Base-by-base conservation (phyloP, 2,113 vertebrate species). In the Lepus americanus region DNA sequence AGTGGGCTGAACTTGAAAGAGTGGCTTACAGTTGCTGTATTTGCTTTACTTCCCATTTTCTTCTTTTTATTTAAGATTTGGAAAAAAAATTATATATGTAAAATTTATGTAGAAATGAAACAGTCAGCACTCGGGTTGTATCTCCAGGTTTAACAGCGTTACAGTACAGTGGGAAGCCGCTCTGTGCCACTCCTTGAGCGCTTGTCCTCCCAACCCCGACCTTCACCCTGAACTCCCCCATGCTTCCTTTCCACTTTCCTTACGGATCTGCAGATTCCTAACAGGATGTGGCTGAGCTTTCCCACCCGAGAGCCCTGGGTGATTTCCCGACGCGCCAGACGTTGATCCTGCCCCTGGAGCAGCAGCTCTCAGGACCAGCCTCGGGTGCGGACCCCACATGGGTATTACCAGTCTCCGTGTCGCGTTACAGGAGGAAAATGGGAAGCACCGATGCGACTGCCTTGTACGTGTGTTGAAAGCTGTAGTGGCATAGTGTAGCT, bases 41-140 rank as follows among this genome's bases (percentile, higher is more conserved):
- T 79, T 59, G 10, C 55, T 84, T 84, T 89, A 33, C 31, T 92
- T 89, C 29, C 22, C 11, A 81, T 91, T 88, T 2, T 77, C 90
- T 94, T 44, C 25, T 93, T 80, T 92, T 78, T 39, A 33, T 55
- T 93, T 23, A 39, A 82, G 79, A 23, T n/a, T 86, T 31, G 36
- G 51, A 33, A 39, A 51, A 61, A 81, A 61, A 81, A 29, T 49
- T 82, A 78, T 44, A 17, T 74, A 31, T 70, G 2, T 61, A 55
- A 61, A 49, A 90, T 36, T 76, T n/a, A 76, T 51, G 19, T 53
- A 39, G 44, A 89, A 86, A 29, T 69, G 61, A 59, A 64, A 31
- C 13, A 33, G 10, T 67, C 49, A 64, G 59, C 3, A 67, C 16
- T 19, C 64, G 19, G 22, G 51, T 89, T 64, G 80, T 85, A 83